Base-by-base conservation (phyloP, 2,113 vertebrate species). In the Vireo altiloquus region DNA sequence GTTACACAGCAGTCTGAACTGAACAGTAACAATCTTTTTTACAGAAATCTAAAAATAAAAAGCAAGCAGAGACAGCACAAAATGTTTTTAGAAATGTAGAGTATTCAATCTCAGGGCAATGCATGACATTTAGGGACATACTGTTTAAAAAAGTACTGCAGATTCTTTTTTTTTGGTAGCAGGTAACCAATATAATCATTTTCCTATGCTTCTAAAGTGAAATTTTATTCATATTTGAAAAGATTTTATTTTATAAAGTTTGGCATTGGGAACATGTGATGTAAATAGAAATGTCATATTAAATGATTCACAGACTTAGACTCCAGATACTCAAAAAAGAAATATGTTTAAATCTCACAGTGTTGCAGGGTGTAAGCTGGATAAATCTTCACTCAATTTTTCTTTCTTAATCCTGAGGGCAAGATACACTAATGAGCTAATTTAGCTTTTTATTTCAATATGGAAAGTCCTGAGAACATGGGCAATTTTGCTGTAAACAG, bases 291-390 rank as follows among this genome's bases (percentile, higher is more conserved):
- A 22, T 68, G 49, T 25, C 9, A 4, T 82, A 42, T 91, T 94
- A 80, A 91, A 42, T 86, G 14, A 88, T 88, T 76, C 40, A 72
- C 20, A 77, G 30, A 8, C 20, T 40, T 90, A 39, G 39, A 57
- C 5, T 71, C 52, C 17, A 81, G 47, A 50, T 91, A 44, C 30
- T 11, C 56, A 39, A 60, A 90, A 53, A 35, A 47, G 79, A 95
- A 81, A 69, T 66, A 64, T 47, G 13, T 96, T 97, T 93, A 88
- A 86, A 91, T 71, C 66, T 96, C 85, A 81, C 40, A 23, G 28
- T 94, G 30, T 80, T 95, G 72, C 57, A 89, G 75, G 19, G n/a
- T 80, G 9, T 59, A 59, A 91, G 20, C 60, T 39, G 40, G n/a
- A 63, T 88, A 68, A 96, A 95, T 69, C 47, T 83, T 80, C 8